Base-by-base conservation (phyloP, 2,888 invertebrate genomes). In the Amorpha juglandis region DNA sequence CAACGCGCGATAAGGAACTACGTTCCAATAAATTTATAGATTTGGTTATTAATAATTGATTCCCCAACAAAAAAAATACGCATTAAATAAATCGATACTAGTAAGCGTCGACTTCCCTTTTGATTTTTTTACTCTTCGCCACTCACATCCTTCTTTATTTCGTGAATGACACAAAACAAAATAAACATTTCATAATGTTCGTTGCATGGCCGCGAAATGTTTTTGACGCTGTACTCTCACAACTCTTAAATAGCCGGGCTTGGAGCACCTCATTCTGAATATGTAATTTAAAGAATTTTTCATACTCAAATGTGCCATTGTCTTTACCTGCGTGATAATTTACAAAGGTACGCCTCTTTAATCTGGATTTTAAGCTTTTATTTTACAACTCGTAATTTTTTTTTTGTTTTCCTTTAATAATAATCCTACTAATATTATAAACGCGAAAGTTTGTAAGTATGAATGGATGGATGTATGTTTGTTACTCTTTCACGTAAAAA, bases 211-310 rank as follows among this genome's bases (percentile, higher is more conserved):
- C 38, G 38, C 51, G 50, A 63, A 63, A 63, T 63, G 63, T 63
- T 51, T 63, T 51, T 63, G 35, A 19, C 58, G 58, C 19, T 38
- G 12, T 12, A 33, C 53, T 11, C 38, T 42, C 58, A 42, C 58
- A 42, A 50, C 63, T 51, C 38, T 63, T 63, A 50, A 63, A 63
- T 35, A 63, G 35, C 35, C 33, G 16, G 63, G 50, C 50, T 35
- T 21, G 33, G 14, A 16, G 33, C 48, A 50, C 50, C 63, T 33
- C 45, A 42, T 19, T 47, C 16, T 63, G 48, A 63, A 63, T 63
- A 51, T 63, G 33, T 38, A 63, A 63, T 64, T 62, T 38, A 62
- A 67, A 52, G 62, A 62, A 64, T 67, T 50, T 66, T 53, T 63
- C 35, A 45, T 45, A 52, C 27, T 53, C 1, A 38, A 64, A 51